Evolutionary conservation across 2,888 invertebrate genomes (phyloP), one percentile per base, ranked within the genome.

Genomic region (Altica lythri): DNA sequence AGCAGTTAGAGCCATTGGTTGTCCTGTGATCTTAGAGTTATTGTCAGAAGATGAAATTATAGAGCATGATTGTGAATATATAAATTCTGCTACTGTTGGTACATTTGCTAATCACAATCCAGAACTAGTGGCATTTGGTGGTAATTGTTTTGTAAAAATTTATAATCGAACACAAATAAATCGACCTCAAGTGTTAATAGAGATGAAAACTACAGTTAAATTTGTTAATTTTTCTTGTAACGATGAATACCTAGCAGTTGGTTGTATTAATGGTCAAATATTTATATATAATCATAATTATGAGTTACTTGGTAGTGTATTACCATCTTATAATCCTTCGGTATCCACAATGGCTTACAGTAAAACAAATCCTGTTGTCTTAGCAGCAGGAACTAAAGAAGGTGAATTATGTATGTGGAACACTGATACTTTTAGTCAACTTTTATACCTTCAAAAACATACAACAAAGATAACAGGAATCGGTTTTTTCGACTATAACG

Each of bases 181-280:
- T 4, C 45, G 27, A 16, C 55, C 50, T 9, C 27, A 34, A 12
- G 55, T 46, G 8, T 27, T 12, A 5, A 12, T 50, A 2, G 50
- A 42, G 13, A 32, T 55, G 14, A 35, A 40, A 4, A 42, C 38
- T 29, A 18, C 45, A 2, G 13, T 72, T 18, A 63, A 65, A 34
- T 60, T 68, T 45, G 52, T 75, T 29, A 66, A 69, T 12, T 72
- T 69, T 50, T 68, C 68, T 1, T 51, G 53, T 3, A 63, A 68
- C 13, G 72, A 73, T 53, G 60, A 60, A 9, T 63, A 64, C 48
- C 45, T 68, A n/a, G 62, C 62, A 4, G 62, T 59, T 2, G 66
- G 66, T 17, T 63, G 61, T 34, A 27, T 45, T 8, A 61, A 59
- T 30, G 65, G 65, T 1, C 58, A 63, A 12, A 61, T 68, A 12